Conservation (phyloP, 2,888 invertebrate genomes). For the Lasiommata megera region DNA sequence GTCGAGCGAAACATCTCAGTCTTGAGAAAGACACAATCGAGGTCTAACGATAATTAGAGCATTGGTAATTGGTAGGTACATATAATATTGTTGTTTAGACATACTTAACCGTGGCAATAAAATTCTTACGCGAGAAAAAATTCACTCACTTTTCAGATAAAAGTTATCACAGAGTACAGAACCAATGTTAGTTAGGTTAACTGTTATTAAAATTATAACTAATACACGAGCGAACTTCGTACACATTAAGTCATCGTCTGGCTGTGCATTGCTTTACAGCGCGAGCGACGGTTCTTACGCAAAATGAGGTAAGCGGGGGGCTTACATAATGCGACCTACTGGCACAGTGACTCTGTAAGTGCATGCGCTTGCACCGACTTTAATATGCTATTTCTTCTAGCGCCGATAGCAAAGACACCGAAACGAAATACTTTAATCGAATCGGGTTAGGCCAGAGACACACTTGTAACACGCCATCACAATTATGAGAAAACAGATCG, state of each 20-base stretch:
- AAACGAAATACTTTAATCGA: not conserved
- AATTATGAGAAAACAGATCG: too few relatives aligned
- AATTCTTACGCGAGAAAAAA: too few relatives aligned
- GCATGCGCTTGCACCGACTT: conserved; percentile 49
- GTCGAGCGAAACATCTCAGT: too few relatives aligned
- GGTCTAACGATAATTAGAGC: too few relatives aligned
- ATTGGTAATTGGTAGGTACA: too few relatives aligned
- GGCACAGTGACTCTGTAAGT: conserved; percentile 69
- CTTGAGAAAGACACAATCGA: too few relatives aligned
- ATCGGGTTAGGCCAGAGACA: not conserved
- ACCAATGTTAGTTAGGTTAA: not conserved
- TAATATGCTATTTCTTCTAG: conserved; percentile 47
- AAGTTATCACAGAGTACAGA: too few relatives aligned
- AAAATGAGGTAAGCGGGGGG: conserved; percentile 65
- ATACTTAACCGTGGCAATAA: too few relatives aligned
- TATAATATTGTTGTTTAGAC: too few relatives aligned
- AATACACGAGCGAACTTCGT: conserved; percentile 13
- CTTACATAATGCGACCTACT: conserved; percentile 70
- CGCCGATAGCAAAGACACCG: not conserved
- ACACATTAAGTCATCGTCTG: conserved; percentile 45
- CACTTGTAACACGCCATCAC: not conserved
- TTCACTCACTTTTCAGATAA: too few relatives aligned
- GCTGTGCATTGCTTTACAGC: conserved; percentile 54
- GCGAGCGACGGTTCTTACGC: conserved; percentile 55
- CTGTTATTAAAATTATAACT: conserved; percentile 6